Percentiles rank a stretch among this genome's conserved stretches.
phyloP scores from a whole-genome alignment of 2,113 vertebrate species.

The Zapus hudsonius region DNA sequence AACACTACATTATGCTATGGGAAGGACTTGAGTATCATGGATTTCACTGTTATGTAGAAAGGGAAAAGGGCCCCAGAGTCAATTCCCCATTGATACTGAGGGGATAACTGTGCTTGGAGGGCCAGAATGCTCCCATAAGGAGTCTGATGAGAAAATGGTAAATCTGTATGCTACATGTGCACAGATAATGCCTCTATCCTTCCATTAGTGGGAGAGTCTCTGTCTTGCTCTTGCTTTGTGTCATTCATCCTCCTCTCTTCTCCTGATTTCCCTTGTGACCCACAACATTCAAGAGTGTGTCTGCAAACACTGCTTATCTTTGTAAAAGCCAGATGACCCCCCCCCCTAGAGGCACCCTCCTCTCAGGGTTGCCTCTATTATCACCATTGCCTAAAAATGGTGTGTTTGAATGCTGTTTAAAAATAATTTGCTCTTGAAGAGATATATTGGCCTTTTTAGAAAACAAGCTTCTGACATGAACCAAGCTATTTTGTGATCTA shows the following conservation, averaged over 20 bases:
- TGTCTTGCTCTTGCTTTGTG: background rate
- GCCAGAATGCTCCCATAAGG: background rate
- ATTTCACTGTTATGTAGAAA: background rate
- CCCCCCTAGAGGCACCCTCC: background rate
- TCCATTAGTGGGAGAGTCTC: background rate
- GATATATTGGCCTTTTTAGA: slow-evolving; percentile 44
- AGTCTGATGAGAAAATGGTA: background rate
- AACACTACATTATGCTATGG: background rate
- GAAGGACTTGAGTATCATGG: background rate
- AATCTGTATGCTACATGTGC: background rate
- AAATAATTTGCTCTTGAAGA: slow-evolving; percentile 53
- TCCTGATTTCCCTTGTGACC: slow-evolving; percentile 15
- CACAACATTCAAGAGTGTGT: background rate
- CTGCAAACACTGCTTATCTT: background rate
- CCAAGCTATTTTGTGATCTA: slow-evolving; percentile 57
- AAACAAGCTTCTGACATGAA: slow-evolving; percentile 51
- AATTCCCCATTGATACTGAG: background rate
- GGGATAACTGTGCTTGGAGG: background rate
- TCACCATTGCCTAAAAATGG: background rate
- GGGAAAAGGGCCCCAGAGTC: too few species aligned
- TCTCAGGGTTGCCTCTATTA: background rate
- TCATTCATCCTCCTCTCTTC: background rate
- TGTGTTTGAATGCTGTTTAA: slow-evolving; percentile 45
- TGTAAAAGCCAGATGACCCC: background rate
- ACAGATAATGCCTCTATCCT: background rate